Percentiles rank a stretch among this genome's conserved stretches.
phyloP scores from a whole-genome alignment of 2,797 vertebrate genomes.

The Muscicapa striata region DNA sequence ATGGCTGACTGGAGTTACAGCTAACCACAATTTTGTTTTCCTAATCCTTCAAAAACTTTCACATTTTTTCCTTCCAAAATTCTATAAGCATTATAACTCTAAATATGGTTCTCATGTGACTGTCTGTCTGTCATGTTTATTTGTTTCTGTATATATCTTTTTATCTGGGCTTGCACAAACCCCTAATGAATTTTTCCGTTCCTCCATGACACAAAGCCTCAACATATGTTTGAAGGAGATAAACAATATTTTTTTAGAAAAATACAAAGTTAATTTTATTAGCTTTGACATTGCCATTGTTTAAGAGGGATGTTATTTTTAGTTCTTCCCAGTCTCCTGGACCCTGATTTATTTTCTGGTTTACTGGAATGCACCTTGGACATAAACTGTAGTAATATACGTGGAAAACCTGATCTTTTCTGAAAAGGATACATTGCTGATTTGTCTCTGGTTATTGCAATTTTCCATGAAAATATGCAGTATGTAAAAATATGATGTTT shows the following conservation, averaged over 20 bases:
- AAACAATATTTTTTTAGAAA: background rate
- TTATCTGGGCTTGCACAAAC: background rate
- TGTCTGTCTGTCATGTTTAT: background rate
- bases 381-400: background rate
- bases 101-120: background rate
- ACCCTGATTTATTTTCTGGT: background rate
- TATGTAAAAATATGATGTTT: background rate
- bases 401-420: background rate
- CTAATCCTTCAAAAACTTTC: background rate
- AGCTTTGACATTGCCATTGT: background rate
- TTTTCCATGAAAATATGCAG: background rate
- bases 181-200: background rate
- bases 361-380: slow-evolving; percentile 7
- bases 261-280: background rate
- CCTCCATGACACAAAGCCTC: background rate
- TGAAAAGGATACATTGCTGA: background rate
- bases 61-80: background rate
- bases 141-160: background rate
- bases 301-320: background rate
- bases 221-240: background rate
- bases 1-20: background rate
- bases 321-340: background rate
- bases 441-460: background rate
- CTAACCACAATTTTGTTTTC: background rate
- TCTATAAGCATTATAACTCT: background rate